Evolutionary conservation across 2,888 invertebrate species (phyloP).

Genomic region (Noctuana brunneofusca): DNA sequence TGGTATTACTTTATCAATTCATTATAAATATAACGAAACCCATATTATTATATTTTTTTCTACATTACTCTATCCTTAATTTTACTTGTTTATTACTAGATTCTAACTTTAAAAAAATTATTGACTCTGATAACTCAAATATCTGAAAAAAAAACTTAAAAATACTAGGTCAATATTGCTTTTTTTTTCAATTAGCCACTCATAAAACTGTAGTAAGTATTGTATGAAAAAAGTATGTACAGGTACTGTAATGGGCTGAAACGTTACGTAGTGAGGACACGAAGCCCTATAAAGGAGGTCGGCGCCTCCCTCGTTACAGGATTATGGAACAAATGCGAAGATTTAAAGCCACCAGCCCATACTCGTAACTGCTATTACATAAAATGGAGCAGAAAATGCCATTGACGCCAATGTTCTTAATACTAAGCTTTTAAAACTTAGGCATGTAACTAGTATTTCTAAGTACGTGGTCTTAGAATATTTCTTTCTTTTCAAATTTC

Average conservation of each 20-base stretch:
- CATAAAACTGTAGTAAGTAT: background rate
- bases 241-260: slow-evolving; percentile 48
- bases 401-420: slow-evolving; percentile 28
- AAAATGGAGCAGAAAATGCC: slow-evolving; percentile 17
- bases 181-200: no score
- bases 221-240: slow-evolving; percentile 23
- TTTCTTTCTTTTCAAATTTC: no score
- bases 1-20: no score
- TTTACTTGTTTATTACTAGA: no score
- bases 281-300: slow-evolving; percentile 76
- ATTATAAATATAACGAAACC: no score
- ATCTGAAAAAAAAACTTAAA: no score
- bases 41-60: no score
- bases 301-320: slow-evolving; percentile 77
- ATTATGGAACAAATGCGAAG: slow-evolving; percentile 70
- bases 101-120: no score
- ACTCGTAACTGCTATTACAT: slow-evolving; percentile 36
- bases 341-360: slow-evolving; percentile 63
- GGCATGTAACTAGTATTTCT: background rate
- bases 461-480: no score
- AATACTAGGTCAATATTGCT: no score
- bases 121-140: no score
- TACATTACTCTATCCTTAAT: no score
- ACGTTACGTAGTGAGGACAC: slow-evolving; percentile 54
- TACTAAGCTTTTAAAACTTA: background rate